Base-by-base conservation (phyloP, 2,888 invertebrate species). In the Caenorhabditis imperialis region DNA sequence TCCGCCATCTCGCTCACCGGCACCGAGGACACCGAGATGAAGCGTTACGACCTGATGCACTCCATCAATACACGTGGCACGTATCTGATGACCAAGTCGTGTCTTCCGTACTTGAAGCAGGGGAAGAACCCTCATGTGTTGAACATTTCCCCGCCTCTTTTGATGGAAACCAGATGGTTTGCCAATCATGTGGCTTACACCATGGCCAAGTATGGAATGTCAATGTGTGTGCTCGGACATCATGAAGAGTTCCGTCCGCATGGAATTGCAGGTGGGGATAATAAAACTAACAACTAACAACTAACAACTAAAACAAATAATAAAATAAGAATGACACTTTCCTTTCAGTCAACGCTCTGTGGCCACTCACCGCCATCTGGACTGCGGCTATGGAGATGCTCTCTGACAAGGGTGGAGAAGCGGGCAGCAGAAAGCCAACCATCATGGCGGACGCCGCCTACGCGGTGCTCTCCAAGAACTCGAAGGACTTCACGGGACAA, bases 1-100 rank as follows among this genome's bases (percentile, higher is more conserved):
- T 95, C 95, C 76, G 97, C 97, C 12, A 98, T 98, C 85, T 88
- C 88, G 61, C 86, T 91, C 18, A 85, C 95, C 0, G 92, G 92
- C 51, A 79, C 81, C 0, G 75, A 78, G 38, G 77, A 76, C 18
- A 96, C 96, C 0, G 93, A 94, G 38, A 96, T 98, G 96, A 98
- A 98, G 90, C 92, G 92, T 89, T 98, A 94, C 88, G 98, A 98
- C 90, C 91, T 98, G 42, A 98, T 98, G 97, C 94, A 96, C 88
- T 92, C 91, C 70, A 92, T 98, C 82, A 98, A 98, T 89, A 93
- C 95, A 0, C 92, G 98, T 82, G 98, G 97, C 81, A 98, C 97
- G 1, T 98, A 94, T 89, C 91, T 98, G 69, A 94, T 94, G 93
- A 96, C 97, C 0, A 95, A 95, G 89, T 90, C 92, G 50, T 96